These are phyloP conservation scores for Polia nebulosa DNA, from an alignment of 2,888 invertebrate genomes.

Conservation along the genomic window DNA sequence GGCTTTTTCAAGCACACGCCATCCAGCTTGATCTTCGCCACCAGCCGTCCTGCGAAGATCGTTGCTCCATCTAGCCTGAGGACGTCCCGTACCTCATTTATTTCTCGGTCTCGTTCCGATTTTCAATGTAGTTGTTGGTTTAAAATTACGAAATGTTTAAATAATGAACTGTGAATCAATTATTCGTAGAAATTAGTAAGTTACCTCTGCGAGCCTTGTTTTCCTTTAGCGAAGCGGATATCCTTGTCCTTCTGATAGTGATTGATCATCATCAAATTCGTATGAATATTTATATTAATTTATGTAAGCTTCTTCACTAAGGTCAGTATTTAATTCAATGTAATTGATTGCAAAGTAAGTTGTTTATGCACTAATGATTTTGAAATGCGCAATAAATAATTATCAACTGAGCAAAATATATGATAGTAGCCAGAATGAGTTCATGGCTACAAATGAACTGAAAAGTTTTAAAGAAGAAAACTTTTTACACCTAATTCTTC, in stretches of 20 bases:
- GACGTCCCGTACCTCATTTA: no score
- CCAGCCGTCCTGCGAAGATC: neutral
- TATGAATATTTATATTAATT: conserved; percentile 48
- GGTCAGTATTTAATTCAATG: conserved; percentile 34
- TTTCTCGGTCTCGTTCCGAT: no score
- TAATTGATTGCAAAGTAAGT: conserved; percentile 15
- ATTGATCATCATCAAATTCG: conserved; percentile 42
- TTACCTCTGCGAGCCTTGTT: neutral
- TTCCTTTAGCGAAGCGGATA: conserved; percentile 1
- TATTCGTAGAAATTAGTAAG: neutral
- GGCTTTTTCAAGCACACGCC: neutral
- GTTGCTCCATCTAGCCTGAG: no score
- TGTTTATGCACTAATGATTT: conserved; percentile 23
- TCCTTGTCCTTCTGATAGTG: conserved; percentile 32
- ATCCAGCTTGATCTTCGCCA: neutral
- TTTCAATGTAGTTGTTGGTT: neutral
- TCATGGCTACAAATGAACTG: neutral
- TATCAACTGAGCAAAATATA: neutral
- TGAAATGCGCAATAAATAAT: conserved; percentile 10
- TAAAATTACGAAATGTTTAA: neutral
- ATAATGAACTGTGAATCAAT: neutral
- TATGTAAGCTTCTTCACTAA: conserved; percentile 22
- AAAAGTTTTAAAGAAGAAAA: neutral
- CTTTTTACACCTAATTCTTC: neutral
- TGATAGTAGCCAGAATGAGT: neutral